Evolutionary conservation across 1,140 invertebrate species (phyloP).

Genomic region (Babylonia areolata): DNA sequence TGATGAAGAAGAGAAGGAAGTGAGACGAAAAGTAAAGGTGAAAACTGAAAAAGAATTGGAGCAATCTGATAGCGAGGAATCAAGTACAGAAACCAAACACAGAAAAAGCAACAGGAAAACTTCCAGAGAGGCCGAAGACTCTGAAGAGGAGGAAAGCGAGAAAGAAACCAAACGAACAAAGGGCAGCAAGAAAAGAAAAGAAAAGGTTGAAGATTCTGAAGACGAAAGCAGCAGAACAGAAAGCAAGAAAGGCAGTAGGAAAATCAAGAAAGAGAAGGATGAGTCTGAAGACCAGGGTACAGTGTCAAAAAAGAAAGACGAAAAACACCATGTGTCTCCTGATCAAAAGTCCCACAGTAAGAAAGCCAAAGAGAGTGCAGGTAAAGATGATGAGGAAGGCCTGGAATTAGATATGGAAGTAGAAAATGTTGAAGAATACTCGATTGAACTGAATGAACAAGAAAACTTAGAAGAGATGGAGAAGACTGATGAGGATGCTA

Average conservation of each 20-base stretch:
- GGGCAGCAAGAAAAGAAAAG: slow-evolving; percentile 32
- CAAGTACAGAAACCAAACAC: not conserved
- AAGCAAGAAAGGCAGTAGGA: not conserved
- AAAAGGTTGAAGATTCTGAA: slow-evolving; percentile 28
- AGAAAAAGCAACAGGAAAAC: slow-evolving; percentile 38
- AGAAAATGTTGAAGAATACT: not conserved
- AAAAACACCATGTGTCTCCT: slow-evolving; percentile 14
- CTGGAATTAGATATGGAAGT: not conserved
- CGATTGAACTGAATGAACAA: not conserved
- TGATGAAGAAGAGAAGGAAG: not conserved
- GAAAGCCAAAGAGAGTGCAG: not conserved
- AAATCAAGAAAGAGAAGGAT: not conserved
- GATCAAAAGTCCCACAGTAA: slow-evolving; percentile 4
- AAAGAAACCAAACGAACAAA: slow-evolving; percentile 27
- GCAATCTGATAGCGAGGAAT: not conserved
- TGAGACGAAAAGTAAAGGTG: not conserved
- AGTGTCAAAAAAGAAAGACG: not conserved
- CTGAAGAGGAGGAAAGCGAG: slow-evolving; percentile 31
- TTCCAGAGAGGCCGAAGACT: slow-evolving; percentile 32
- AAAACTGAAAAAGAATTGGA: slow-evolving; percentile 13
- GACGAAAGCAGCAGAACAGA: not conserved
- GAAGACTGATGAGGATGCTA: not conserved
- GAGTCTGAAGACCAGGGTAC: not conserved
- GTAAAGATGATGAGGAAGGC: slow-evolving; percentile 26
- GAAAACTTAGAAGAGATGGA: not conserved